Conservation (phyloP, 2,113 vertebrate species). For the Odocoileus virginianus region DNA sequence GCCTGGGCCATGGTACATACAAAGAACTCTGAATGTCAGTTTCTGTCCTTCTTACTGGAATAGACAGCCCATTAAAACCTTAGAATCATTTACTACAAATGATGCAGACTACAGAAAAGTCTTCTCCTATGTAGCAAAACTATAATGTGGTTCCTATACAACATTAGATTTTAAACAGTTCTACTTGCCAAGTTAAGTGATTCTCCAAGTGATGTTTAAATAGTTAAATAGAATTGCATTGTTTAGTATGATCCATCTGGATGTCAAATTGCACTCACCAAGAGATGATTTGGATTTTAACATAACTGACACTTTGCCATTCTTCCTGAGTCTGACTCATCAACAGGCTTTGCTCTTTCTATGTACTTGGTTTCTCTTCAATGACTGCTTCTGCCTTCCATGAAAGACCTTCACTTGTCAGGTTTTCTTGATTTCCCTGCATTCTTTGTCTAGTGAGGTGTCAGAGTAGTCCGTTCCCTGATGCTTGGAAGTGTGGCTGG, state of each 20-base stretch:
- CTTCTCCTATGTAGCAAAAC: neutral
- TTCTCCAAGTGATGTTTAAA: conserved; percentile 56
- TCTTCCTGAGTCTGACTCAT: conserved; percentile 14
- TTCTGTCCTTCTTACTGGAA: neutral
- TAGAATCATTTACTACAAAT: neutral
- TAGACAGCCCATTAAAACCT: neutral
- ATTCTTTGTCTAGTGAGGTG: neutral
- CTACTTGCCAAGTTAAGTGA: conserved; percentile 19
- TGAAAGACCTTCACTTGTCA: neutral
- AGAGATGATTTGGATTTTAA: conserved; percentile 55
- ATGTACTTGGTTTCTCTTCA: neutral
- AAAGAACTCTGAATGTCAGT: neutral
- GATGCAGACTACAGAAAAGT: neutral
- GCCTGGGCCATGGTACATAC: neutral
- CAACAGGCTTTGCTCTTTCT: neutral
- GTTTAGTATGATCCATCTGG: conserved; percentile 46
- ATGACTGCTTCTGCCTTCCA: neutral
- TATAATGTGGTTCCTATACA: conserved; percentile 15
- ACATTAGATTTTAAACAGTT: conserved; percentile 25
- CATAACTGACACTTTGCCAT: conserved; percentile 20
- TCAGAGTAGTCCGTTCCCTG: neutral
- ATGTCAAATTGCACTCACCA: neutral
- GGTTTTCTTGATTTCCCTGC: neutral
- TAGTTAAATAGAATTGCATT: conserved; percentile 53
- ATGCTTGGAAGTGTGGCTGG: neutral